A percentile compares a stretch with the other conserved stretches of the same genome.
phyloP scores from a whole-genome alignment of 2,797 vertebrate species.

The Otolemur crassicaudatus region DNA sequence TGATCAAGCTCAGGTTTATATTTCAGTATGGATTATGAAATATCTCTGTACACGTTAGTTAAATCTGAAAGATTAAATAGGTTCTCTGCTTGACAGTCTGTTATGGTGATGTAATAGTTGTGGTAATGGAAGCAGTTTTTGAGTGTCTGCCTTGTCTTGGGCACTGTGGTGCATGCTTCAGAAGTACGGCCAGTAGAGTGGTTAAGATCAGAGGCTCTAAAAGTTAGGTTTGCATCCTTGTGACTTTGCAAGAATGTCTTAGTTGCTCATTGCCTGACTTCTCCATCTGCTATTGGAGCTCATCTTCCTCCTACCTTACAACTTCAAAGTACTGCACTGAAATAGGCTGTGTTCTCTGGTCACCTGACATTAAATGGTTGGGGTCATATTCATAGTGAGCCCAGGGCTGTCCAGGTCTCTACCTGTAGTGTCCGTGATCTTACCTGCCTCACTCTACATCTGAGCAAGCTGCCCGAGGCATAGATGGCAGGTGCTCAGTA shows the following conservation, averaged over 20 bases:
- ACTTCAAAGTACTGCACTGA: background rate
- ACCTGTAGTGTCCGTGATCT: background rate
- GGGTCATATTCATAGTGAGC: background rate
- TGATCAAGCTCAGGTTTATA: slow-evolving; percentile 1
- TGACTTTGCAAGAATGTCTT: background rate
- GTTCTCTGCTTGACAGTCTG: background rate
- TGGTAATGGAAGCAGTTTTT: background rate
- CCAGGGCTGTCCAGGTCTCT: background rate
- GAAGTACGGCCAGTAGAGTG: background rate
- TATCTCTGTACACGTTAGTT: background rate
- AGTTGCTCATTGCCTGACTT: background rate
- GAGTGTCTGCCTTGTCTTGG: background rate
- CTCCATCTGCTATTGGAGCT: background rate
- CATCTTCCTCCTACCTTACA: background rate
- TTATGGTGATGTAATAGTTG: background rate
- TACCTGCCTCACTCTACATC: background rate
- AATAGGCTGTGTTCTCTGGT: background rate
- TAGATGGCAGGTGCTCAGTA: background rate
- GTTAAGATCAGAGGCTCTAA: background rate
- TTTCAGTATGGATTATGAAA: slow-evolving; percentile 24
- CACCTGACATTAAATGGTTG: background rate
- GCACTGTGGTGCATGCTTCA: background rate
- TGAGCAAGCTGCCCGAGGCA: background rate
- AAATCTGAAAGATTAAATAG: slow-evolving; percentile 11
- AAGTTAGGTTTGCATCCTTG: background rate